phyloP scores from a whole-genome alignment of 2,797 vertebrate genomes.

The Crenuchus spilurus region DNA sequence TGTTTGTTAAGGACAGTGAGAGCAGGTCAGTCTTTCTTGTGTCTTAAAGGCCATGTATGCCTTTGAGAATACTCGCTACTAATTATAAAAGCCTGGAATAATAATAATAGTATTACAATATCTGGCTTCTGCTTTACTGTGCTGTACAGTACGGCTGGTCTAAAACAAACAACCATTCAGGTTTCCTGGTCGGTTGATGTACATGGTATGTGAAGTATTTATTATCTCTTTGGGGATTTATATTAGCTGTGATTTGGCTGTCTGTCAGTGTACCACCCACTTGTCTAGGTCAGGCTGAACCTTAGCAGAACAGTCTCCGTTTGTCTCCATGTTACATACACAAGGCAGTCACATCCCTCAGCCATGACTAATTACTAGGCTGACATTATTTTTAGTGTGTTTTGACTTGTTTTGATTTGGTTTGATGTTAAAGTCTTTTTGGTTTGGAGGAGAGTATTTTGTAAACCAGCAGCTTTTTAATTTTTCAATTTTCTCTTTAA shows the following conservation, averaged over 20 bases:
- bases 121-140: neutral
- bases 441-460: slow-evolving; percentile 12
- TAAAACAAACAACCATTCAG: slow-evolving; percentile 40
- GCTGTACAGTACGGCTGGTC: neutral
- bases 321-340: slow-evolving; percentile 24
- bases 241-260: slow-evolving; percentile 33
- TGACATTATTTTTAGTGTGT: slow-evolving; percentile 12
- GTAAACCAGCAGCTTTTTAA: slow-evolving; percentile 33
- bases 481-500: slow-evolving; percentile 41
- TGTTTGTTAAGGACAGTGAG: neutral
- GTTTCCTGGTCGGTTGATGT: neutral
- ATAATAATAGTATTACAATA: neutral
- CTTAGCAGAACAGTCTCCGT: slow-evolving; percentile 6
- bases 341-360: neutral
- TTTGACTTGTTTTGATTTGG: slow-evolving; percentile 28
- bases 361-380: slow-evolving; percentile 1
- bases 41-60: too few species aligned
- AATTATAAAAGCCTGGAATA: neutral
- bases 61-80: neutral
- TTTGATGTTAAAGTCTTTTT: slow-evolving; percentile 20
- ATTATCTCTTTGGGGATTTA: slow-evolving; percentile 28
- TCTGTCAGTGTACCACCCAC: slow-evolving; percentile 13
- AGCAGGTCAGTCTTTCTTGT: too few species aligned
- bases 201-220: slow-evolving; percentile 35
- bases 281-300: slow-evolving; percentile 15